Conservation (phyloP, 2,113 vertebrate genomes). For the Poeciliopsis prolifica region DNA sequence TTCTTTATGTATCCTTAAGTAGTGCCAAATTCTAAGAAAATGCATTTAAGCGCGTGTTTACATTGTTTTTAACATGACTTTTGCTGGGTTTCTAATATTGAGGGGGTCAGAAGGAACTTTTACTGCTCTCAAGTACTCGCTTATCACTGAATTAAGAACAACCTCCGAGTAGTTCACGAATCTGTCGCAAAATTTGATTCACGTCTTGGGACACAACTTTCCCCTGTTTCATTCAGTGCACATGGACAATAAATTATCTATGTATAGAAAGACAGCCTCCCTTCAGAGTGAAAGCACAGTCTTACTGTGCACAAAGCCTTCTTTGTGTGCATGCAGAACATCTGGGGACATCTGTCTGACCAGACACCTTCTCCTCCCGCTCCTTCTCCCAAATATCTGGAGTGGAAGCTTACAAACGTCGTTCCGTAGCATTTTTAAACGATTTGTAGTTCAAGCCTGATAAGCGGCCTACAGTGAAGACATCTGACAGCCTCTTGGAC, state of each 20-base stretch:
- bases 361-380: background rate
- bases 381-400: background rate
- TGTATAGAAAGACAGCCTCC: background rate
- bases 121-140: background rate
- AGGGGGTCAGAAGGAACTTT: background rate
- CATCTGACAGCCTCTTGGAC: conserved; percentile 42
- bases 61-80: background rate
- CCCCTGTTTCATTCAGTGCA: background rate
- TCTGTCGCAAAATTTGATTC: background rate
- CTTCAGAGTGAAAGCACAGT: too few relatives aligned
- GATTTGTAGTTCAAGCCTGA: background rate
- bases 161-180: background rate
- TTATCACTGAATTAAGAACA: background rate
- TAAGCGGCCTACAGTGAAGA: conserved; percentile 10
- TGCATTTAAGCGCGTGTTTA: background rate
- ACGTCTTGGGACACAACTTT: background rate
- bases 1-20: background rate
- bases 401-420: background rate
- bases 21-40: background rate
- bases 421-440: background rate
- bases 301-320: background rate
- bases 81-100: background rate
- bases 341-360: background rate
- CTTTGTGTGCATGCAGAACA: background rate
- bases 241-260: background rate